Evolutionary conservation across 2,888 invertebrate genomes (phyloP).

Genomic region (Digitonthophagus gazella): DNA sequence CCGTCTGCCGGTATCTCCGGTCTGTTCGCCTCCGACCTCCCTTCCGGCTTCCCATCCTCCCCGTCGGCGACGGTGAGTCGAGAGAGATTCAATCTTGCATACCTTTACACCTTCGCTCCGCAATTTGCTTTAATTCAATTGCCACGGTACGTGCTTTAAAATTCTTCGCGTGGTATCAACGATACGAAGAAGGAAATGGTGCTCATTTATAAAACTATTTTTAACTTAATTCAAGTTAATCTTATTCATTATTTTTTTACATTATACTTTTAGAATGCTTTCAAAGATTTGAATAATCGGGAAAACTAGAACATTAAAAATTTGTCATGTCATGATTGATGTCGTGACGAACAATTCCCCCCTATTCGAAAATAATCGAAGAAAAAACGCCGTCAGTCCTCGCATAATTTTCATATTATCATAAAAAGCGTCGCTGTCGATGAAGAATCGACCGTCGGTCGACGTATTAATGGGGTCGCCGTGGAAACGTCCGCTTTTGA

Average conservation of each 20-base stretch:
- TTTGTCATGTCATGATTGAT: background rate
- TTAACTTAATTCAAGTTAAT: too few relatives aligned
- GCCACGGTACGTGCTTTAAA: conserved; percentile 10
- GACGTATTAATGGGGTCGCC: conserved; percentile 9
- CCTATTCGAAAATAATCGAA: background rate
- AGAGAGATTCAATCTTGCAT: conserved; percentile 8
- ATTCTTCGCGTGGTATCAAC: background rate
- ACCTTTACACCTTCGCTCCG: conserved; percentile 9
- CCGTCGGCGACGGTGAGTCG: conserved; percentile 5
- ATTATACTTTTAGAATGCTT: background rate
- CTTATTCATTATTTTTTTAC: too few relatives aligned
- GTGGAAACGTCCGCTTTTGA: conserved; percentile 4
- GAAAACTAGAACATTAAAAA: too few relatives aligned
- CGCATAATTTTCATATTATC: conserved; percentile 12
- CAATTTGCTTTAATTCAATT: conserved; percentile 16
- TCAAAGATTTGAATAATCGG: background rate
- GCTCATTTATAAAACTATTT: background rate
- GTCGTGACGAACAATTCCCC: background rate
- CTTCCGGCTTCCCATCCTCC: background rate
- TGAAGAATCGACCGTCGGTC: conserved; percentile 10
- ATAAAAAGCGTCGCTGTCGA: conserved; percentile 6
- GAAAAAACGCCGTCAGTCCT: background rate
- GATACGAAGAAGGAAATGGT: background rate
- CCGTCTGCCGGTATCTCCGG: background rate
- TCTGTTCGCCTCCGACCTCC: background rate